Base-by-base conservation (phyloP, 2,113 vertebrate species). In the Nesogale talazaci region DNA sequence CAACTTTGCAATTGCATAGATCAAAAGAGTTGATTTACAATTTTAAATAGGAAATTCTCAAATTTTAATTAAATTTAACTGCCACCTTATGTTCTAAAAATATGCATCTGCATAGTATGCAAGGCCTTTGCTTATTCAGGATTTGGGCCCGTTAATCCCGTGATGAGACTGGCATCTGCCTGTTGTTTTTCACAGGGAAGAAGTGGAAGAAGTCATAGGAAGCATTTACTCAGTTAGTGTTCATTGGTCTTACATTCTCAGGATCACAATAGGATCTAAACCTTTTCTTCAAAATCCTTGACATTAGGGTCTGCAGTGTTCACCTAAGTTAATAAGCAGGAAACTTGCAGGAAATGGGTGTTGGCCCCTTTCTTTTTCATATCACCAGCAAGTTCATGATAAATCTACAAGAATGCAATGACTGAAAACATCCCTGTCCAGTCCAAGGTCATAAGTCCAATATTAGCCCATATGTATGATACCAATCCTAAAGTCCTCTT, bases 31-130 rank as follows among this genome's bases (percentile, higher is more conserved):
- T 63, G 42, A 74, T 42, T 78, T 12, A 67, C 4, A 77, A 9
- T 77, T 74, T 12, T 77, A 86, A 91, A 91, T 80, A 92, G 72
- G 81, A 57, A 69, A 63, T 75, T 70, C 46, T 70, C 8, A 15
- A 14, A 81, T 70, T 87, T 59, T 67, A 36, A 11, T 69, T 69
- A n/a, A 69, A 14, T 89, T 92, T 87, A 90, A 77, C 23, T 80
- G 90, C 86, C 34, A 56, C 25, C 19, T 86, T 70, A 16, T 27
- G 79, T 31, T 87, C 20, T 25, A 67, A 69, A 77, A 75, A 1
- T 79, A 36, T 9, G 2, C 61, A 12, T 81, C 25, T 90, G 3
- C 2, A 61, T 29, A 52, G 6, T 69, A 1, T 80, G 65, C 90
- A 34, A 31, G 27, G 27, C 15, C 16, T 92, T 95, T 83, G 4